Percentiles rank a stretch among this genome's conserved stretches.
Conservation (phyloP, 2,113 vertebrate genomes). For the Chinchilla lanigera region DNA sequence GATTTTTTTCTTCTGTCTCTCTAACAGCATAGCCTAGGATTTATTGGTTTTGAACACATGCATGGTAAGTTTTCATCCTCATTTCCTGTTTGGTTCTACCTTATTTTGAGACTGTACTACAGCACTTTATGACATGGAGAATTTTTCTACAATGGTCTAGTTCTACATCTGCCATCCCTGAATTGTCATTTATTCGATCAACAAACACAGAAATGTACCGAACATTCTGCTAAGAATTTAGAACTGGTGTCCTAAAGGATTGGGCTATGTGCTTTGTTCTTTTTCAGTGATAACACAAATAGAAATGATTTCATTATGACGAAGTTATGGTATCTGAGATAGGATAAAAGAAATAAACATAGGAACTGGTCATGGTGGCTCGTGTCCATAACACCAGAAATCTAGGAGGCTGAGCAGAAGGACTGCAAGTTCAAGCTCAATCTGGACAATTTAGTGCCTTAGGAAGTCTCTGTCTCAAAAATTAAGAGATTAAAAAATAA, state of each 20-base stretch:
- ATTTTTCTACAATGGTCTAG: neutral
- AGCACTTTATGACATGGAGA: neutral
- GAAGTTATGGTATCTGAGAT: neutral
- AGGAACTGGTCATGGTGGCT: neutral
- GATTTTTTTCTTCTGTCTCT: neutral
- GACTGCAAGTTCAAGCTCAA: neutral
- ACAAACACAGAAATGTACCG: neutral
- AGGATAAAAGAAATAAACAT: neutral
- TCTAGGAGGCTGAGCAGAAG: neutral
- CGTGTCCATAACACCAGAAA: neutral
- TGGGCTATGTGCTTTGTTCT: neutral
- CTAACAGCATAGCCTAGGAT: neutral
- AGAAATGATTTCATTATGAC: neutral
- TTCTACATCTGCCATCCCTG: neutral
- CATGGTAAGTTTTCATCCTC: neutral
- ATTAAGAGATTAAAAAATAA: neutral
- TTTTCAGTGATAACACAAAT: neutral
- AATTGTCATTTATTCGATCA: neutral
- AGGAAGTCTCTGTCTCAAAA: neutral
- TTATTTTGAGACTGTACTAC: neutral
- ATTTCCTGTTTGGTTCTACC: neutral
- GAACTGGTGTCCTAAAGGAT: neutral
- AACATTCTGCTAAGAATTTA: neutral
- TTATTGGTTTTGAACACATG: conserved; percentile 18
- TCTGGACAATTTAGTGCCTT: neutral